Base-by-base conservation (phyloP, 2,113 vertebrate genomes). In the Micromys minutus region DNA sequence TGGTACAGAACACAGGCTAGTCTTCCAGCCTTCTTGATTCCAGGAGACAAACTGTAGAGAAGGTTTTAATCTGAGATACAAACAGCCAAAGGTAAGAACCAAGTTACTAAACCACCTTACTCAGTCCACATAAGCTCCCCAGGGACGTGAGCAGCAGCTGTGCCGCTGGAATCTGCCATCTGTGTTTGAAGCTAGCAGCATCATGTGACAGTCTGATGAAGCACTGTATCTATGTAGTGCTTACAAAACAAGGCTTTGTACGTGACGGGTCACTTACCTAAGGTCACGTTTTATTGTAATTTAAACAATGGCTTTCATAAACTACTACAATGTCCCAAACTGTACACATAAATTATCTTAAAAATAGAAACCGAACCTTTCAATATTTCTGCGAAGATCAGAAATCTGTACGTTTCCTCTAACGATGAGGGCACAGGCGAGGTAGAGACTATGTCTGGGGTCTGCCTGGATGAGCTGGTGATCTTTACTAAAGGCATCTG, bases 1-100 rank as follows among this genome's bases (percentile, higher is more conserved):
- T 83, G 99, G 99, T 16, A 99, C 98, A 1, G 99, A 99, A 96
- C 99, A 99, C 90, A 99, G 98, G 77, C 99, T 98, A 0, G 99
- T 99, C 98, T 99, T 99, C 99, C 99, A 99, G 74, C 99, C 99
- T 96, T 99, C 99, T 98, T 99, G 99, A 98, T 99, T 99, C 99
- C 99, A 99, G 3, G 98, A 99, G 11, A 99, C 98, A 96, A 99
- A 99, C 1, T 98, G 98, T 88, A 99, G 98, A 26, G 98, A 98
- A 87, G 99, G 99, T 92, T 98, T 99, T 90, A 99, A 98, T 93
- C 99, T 99, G 95, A 24, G 90, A 97, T 2, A 95, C 0, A 96
- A 91, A 98, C 94, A 92, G 22, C 17, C 50, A 95, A 72, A 95
- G 36, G 81, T 98, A 95, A 97, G 77, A 91, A 92, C 50, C 55